These are phyloP conservation scores for Gallinago jamesoni DNA, from an alignment of 2,113 vertebrate genomes.

Conservation along the genomic window DNA sequence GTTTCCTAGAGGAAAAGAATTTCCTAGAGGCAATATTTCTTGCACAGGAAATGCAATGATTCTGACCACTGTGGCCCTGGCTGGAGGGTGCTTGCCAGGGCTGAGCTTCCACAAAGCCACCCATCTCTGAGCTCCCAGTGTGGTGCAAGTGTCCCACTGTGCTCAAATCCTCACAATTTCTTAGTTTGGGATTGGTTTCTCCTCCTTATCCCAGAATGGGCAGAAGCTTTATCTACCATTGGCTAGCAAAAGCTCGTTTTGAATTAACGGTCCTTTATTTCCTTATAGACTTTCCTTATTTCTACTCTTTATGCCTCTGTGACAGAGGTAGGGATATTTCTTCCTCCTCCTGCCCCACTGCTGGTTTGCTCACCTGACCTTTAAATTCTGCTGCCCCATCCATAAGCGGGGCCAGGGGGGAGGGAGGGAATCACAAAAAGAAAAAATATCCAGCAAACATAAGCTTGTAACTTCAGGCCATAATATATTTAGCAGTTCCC, in stretches of 20 bases:
- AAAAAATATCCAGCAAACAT: not conserved
- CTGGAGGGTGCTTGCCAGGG: accelerated
- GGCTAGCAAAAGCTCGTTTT: not conserved
- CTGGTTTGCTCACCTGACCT: not conserved
- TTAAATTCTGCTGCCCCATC: not conserved
- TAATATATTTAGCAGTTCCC: conserved; percentile 36
- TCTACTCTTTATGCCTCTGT: not conserved
- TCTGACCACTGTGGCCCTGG: not conserved
- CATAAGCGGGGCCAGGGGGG: not conserved
- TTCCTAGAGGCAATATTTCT: not conserved
- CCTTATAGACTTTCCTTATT: not conserved
- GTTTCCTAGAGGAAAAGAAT: not conserved
- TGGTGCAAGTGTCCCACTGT: accelerated
- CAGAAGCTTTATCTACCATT: not conserved
- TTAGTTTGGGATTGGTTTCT: not conserved
- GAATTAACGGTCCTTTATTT: not conserved
- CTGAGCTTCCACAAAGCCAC: not conserved
- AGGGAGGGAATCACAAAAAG: not conserved
- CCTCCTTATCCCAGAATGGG: not conserved
- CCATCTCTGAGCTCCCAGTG: not conserved
- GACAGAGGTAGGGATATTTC: not conserved
- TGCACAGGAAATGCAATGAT: not conserved
- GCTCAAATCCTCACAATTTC: not conserved
- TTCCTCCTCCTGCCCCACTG: not conserved
- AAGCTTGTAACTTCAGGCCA: not conserved